Evolutionary conservation across 2,113 vertebrate species (phyloP), one percentile per base, ranked within the genome.

Genomic region (Istiophorus platypterus): DNA sequence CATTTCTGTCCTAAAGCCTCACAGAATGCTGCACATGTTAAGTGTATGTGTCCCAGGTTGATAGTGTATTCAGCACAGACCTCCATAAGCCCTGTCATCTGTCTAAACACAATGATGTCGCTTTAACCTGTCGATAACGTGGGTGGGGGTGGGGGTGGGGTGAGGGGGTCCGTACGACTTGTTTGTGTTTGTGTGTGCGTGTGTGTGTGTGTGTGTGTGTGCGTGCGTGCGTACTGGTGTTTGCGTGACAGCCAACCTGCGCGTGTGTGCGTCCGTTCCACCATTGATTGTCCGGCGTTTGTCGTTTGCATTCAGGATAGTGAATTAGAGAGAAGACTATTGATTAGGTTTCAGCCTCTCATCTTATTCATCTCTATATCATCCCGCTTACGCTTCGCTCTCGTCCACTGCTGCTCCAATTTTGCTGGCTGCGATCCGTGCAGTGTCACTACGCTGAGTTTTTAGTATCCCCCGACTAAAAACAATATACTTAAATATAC

Each of bases 241-340:
- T 7, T 31, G 59, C 1, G 68, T 59, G 52, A 10, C 14, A 6
- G 69, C 14, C 31, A n/a, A 57, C 14, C 75, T 27, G 70, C 15
- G 31, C n/a, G 58, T 8, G 78, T 26, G 27, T 6, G 75, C 49
- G 84, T 78, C 82, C 70, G 75, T 90, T 71, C 85, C 47, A 8
- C 83, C 86, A 93, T 94, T 80, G 92, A 94, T 94, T 88, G 91
- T 85, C 89, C 91, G 66, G 85, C 84, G 65, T 92, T 92, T 92
- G 92, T 93, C 93, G 89, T 93, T 94, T 93, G 93, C 90, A 93
- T 94, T 93, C 93, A 93, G 87, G 89, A 93, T 92, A 91, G 91
- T 93, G 92, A 94, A 93, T 93, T 92, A 93, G 89, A 93, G 92
- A 90, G 93, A 93, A 91, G 86, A 89, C 91, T 93, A 94, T 94